Base-by-base conservation (phyloP, 2,797 vertebrate species). In the Xiphorhynchus erythropygius region DNA sequence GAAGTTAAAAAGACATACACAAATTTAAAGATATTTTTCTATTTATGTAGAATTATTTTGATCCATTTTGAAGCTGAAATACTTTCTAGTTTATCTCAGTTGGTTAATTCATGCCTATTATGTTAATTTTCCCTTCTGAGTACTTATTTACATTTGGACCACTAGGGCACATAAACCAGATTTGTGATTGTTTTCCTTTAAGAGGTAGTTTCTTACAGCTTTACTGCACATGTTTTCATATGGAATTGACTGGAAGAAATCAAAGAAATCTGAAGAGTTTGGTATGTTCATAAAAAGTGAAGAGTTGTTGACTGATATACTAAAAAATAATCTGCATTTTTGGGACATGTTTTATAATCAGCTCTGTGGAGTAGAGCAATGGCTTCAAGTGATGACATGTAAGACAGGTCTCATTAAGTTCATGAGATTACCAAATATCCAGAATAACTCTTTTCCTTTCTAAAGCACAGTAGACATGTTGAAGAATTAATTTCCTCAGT, bases 151-250 rank as follows among this genome's bases (percentile, higher is more conserved):
- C 75, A 59, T 94, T 94, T 90, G 60, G 86, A 89, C 56, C 70
- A 77, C 89, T 67, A 95, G 59, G 75, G 44, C 74, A 95, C 59
- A 62, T 86, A 93, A 94, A 81, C 32, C 44, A 93, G 59, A 91
- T 87, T 90, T 92, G 74, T 56, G 59, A 84, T 82, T 95, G 64
- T 76, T 95, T 95, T 91, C 18, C 67, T 95, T 90, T 76, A 96
- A 94, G 49, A 89, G 18, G 67, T 52, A 55, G 47, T 65, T 95
- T 65, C 73, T 88, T 90, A 87, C 33, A 84, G 62, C 56, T 69
- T 80, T 86, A 77, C 30, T 91, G 55, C 28, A 39, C 7, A 32
- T 62, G 24, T 30, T 86, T 95, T 88, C 70, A 63, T 94, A 93
- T 25, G 46, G 77, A 93, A 82, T 59, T 70, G 33, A 76, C 59